Base-by-base conservation (phyloP, 2,888 invertebrate genomes). In the Rotaria sp. region DNA sequence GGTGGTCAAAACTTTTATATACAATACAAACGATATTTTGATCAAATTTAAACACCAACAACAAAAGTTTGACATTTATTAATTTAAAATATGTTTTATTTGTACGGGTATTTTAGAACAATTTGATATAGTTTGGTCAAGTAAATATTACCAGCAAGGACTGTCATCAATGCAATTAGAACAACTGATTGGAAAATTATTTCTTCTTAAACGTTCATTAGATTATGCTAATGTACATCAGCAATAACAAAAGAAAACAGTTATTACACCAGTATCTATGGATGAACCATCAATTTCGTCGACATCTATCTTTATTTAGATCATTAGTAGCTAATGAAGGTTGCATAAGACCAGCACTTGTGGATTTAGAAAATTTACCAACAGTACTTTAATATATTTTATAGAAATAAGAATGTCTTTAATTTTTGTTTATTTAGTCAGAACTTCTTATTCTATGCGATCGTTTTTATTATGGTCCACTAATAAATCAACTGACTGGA, bases 251-350 rank as follows among this genome's bases (percentile, higher is more conserved):
- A 94, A 95, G 0, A 95, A 95, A 91, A 93, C 95, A 87, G 94
- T 95, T 26, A 93, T 94, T 91, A 92, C 93, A 91, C 91, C 93
- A 5, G 93, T 93, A 84, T 94, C 94, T 18, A 35, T 89, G 26
- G 86, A 88, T 21, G 88, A 88, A n/a, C 90, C 89, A 59, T 93
- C 93, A 85, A 92, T 96, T n/a, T 87, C 95, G 95, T 0, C 92
- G 93, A 21, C 93, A 95, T 45, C 91, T 96, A 85, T 93, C 93
- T 1, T 93, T 94, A 88, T 97, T 96, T 92, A 95, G 96, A n/a
- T 93, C 93, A 57, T 92, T 95, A 18, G 92, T 97, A 86, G 95
- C 95, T 0, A 93, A 95, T 0, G 96, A 96, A 91, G 96, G 96
- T 84, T 94, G 94, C 88, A 92, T 96, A 41, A 93, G 93, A 87